phyloP scores from a whole-genome alignment of 2,797 vertebrate species.

The Anguilla obscura region DNA sequence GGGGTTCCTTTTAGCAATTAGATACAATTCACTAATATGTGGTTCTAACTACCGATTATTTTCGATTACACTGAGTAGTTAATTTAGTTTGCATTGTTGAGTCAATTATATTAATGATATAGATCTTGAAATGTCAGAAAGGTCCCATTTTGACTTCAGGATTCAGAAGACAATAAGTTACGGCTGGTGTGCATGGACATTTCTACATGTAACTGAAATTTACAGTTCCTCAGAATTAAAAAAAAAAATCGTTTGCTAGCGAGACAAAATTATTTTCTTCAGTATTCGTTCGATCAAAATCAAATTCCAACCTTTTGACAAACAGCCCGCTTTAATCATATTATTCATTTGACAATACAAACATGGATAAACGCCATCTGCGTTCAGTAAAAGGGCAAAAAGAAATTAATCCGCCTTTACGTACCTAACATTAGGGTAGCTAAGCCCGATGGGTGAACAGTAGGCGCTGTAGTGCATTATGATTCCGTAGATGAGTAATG shows the following conservation, averaged over 20 bases:
- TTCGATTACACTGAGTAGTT: neutral
- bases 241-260: neutral
- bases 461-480: conserved; percentile 88
- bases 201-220: neutral
- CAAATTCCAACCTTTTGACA: neutral
- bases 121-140: neutral
- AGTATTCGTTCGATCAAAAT: neutral
- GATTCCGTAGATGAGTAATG: conserved; percentile 89
- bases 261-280: neutral
- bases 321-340: neutral
- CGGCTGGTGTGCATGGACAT: neutral
- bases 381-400: conserved; percentile 2
- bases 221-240: neutral
- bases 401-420: conserved; percentile 50
- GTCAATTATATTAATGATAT: neutral
- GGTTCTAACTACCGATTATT: neutral
- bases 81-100: conserved; percentile 1
- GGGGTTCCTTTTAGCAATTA: conserved; percentile 15
- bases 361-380: neutral
- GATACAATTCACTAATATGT: neutral
- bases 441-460: conserved; percentile 85
- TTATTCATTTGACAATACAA: neutral
- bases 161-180: neutral
- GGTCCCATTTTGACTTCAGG: neutral
- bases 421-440: conserved; percentile 85